These are phyloP conservation scores for Xylota sylvarum DNA, from an alignment of 2,888 invertebrate species.

Conservation along the genomic window DNA sequence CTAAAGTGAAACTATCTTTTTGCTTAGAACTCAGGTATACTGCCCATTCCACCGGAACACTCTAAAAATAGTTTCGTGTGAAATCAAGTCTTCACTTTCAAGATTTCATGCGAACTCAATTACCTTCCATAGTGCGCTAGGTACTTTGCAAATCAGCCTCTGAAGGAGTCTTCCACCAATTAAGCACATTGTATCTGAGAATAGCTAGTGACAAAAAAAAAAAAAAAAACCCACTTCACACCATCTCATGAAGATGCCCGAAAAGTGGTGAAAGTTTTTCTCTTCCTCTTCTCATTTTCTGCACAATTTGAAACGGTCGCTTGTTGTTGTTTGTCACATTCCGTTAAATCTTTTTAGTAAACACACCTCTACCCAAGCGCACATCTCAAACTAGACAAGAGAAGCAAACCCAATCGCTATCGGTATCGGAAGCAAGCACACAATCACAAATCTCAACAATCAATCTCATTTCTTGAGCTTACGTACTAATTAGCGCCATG, in stretches of 20 bases:
- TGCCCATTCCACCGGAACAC: too few relatives aligned
- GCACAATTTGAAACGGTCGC: constrained; percentile 39
- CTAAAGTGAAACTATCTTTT: too few relatives aligned
- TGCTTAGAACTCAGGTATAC: too few relatives aligned
- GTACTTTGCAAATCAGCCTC: not conserved
- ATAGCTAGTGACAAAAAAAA: constrained; percentile 9
- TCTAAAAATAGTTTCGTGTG: too few relatives aligned
- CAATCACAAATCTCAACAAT: constrained; percentile 32
- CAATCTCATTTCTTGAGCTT: constrained; percentile 38
- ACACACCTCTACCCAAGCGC: constrained; percentile 1
- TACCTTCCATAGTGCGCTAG: not conserved
- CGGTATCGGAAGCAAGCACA: constrained; percentile 18
- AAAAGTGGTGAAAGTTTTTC: constrained; percentile 53
- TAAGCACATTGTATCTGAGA: constrained; percentile 26
- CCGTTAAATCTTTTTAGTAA: constrained; percentile 47
- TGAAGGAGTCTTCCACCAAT: constrained; percentile 32
- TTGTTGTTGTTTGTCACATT: constrained; percentile 32
- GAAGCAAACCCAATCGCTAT: not conserved
- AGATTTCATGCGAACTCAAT: not conserved
- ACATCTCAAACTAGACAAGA: constrained; percentile 21
- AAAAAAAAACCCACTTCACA: not conserved
- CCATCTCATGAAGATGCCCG: constrained; percentile 1
- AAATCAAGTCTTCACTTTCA: not conserved
- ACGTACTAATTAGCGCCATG: constrained; percentile 49
- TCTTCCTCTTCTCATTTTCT: constrained; percentile 35